Evolutionary conservation across 2,797 vertebrate genomes (phyloP), one percentile per base, ranked within the genome.

Genomic region (Mallotus villosus): DNA sequence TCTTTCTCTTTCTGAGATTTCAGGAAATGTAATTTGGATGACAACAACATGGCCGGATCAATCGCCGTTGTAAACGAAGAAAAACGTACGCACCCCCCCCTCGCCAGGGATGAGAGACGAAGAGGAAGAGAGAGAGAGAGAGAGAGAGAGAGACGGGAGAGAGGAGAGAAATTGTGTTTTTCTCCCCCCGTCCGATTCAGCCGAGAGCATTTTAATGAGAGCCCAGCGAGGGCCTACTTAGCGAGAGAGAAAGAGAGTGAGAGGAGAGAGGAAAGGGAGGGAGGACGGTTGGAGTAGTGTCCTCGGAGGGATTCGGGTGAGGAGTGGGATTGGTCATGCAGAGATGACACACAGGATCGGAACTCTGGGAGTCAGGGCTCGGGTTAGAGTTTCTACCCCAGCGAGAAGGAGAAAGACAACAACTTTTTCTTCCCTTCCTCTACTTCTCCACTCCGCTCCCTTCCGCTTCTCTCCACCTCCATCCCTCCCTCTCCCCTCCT

Each of bases 161-260:
- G n/a, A n/a, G n/a, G n/a, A n/a, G n/a, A n/a, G n/a, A n/a, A n/a
- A n/a, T n/a, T n/a, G n/a, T 51, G 21, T 25, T 63, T 72, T 73
- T 60, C 74, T 51, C 57, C 67, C 59, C 60, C 72, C 71, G 79
- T 82, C 76, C 67, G 41, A 74, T 79, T 81, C 73, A 77, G 75
- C 78, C 69, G 77, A 80, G 77, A 66, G 66, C 76, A 78, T 79
- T 87, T 83, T 86, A 86, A 87, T 84, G 79, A 88, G 79, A 74
- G 75, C 74, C 66, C 59, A 1, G 64, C 71, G 73, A 70, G 78
- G 66, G 68, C 25, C 62, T 76, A 51, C 75, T 81, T 72, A 78
- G 77, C 74, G 17, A 68, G 27, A 68, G 51, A 21, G 19, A 21
- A 19, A 68, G 27, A 55, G 46, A 67, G 22, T 27, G 46, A 67